Conservation (phyloP, 2,113 vertebrate genomes). For the Sylvilagus bachmani region DNA sequence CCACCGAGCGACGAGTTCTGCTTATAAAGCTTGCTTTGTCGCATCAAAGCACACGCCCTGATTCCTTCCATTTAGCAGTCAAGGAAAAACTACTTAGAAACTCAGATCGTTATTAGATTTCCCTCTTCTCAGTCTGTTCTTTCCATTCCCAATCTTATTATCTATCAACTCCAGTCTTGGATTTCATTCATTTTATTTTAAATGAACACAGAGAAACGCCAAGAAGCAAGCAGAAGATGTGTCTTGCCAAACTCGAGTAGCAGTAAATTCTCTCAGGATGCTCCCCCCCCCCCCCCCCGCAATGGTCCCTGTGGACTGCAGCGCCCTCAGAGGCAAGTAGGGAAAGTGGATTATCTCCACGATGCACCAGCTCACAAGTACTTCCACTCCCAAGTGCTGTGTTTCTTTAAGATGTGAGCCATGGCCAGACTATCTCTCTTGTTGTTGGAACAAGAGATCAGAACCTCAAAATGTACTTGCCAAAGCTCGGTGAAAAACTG, state of each 20-base stretch:
- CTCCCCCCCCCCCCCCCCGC: not conserved
- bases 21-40: not conserved
- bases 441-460: conserved; percentile 52
- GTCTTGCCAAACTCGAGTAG: not conserved
- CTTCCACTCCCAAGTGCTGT: conserved; percentile 28
- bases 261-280: not conserved
- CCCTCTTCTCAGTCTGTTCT: conserved; percentile 24
- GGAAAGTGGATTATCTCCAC: conserved; percentile 61
- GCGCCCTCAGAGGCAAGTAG: conserved; percentile 64
- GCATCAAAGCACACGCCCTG: not conserved
- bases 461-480: conserved; percentile 1
- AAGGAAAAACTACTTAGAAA: not conserved
- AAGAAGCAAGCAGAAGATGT: not conserved
- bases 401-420: conserved; percentile 61
- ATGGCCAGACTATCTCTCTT: conserved; percentile 29
- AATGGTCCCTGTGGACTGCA: not conserved
- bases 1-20: not conserved
- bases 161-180: not conserved
- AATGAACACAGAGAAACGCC: not conserved
- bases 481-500: conserved; percentile 62
- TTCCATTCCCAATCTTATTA: not conserved
- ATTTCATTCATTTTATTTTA: conserved; percentile 1
- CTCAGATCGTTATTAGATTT: not conserved
- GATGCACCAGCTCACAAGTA: not conserved
- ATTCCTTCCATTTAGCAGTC: conserved; percentile 21